phyloP scores from a whole-genome alignment of 2,888 invertebrate species.

The Archips xylosteana region DNA sequence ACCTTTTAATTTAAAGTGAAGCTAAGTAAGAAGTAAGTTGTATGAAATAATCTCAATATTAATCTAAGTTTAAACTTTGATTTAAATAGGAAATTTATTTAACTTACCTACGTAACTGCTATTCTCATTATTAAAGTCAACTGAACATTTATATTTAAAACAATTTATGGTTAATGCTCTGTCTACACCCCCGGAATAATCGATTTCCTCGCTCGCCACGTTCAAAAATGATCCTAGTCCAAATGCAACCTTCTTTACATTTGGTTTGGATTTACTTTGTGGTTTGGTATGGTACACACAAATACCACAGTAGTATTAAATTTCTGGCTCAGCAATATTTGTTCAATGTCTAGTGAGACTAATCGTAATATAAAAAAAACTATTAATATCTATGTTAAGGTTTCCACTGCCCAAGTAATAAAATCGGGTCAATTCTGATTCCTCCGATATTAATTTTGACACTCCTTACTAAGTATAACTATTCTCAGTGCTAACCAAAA shows the following conservation, averaged over 20 bases:
- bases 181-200: too few relatives aligned
- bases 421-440: slow-evolving; percentile 2
- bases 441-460: slow-evolving; percentile 25
- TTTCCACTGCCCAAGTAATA: neutral
- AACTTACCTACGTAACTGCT: too few relatives aligned
- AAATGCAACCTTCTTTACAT: neutral
- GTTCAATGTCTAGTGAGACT: neutral
- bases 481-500: neutral
- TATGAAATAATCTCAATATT: too few relatives aligned
- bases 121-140: too few relatives aligned
- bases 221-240: neutral
- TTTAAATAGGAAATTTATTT: too few relatives aligned
- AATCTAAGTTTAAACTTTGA: too few relatives aligned
- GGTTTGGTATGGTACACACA: neutral
- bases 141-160: too few relatives aligned
- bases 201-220: neutral
- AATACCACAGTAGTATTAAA: neutral
- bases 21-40: too few relatives aligned
- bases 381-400: neutral
- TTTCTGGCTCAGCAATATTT: slow-evolving; percentile 3
- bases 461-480: slow-evolving; percentile 21
- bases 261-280: neutral
- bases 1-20: too few relatives aligned
- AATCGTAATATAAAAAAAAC: too few relatives aligned
- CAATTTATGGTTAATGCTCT: too few relatives aligned